phyloP scores from a whole-genome alignment of 2,888 invertebrate genomes.

The Cheilosia vulpina region DNA sequence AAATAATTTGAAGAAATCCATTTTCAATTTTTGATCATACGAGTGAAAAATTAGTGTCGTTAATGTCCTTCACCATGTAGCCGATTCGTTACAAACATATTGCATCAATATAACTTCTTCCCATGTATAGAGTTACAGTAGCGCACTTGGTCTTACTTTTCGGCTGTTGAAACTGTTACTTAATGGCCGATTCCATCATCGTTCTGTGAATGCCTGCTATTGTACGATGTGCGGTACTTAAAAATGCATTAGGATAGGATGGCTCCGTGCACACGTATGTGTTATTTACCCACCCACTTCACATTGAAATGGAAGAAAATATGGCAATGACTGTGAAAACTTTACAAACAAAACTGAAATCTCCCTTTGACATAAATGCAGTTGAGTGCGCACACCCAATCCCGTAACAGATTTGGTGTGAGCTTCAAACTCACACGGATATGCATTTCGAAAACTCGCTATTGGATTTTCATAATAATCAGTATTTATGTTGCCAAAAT shows the following conservation, averaged over 20 bases:
- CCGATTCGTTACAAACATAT: not conserved
- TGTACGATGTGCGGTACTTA: slow-evolving; percentile 42
- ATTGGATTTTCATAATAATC: slow-evolving; percentile 18
- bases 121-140: not conserved
- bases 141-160: slow-evolving; percentile 25
- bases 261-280: slow-evolving; percentile 20
- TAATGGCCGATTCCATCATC: slow-evolving; percentile 52
- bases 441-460: too few relatives aligned
- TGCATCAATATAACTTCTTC: slow-evolving; percentile 12
- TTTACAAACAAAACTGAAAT: slow-evolving; percentile 34
- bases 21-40: not conserved
- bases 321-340: slow-evolving; percentile 12
- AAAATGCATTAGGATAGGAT: slow-evolving; percentile 69
- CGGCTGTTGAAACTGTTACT: slow-evolving; percentile 38
- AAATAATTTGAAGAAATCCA: too few relatives aligned
- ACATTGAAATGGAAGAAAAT: slow-evolving; percentile 16
- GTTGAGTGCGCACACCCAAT: not conserved
- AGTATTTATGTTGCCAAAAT: not conserved
- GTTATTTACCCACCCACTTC: slow-evolving; percentile 22
- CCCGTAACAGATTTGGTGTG: too few relatives aligned
- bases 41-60: not conserved
- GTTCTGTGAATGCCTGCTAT: slow-evolving; percentile 7
- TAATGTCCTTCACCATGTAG: slow-evolving; percentile 20
- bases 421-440: too few relatives aligned
- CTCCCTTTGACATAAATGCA: not conserved